These are phyloP conservation scores for Ptychodera flava DNA, from an alignment of 35 echinoderm and acorn worm genomes.

Conservation along the genomic window DNA sequence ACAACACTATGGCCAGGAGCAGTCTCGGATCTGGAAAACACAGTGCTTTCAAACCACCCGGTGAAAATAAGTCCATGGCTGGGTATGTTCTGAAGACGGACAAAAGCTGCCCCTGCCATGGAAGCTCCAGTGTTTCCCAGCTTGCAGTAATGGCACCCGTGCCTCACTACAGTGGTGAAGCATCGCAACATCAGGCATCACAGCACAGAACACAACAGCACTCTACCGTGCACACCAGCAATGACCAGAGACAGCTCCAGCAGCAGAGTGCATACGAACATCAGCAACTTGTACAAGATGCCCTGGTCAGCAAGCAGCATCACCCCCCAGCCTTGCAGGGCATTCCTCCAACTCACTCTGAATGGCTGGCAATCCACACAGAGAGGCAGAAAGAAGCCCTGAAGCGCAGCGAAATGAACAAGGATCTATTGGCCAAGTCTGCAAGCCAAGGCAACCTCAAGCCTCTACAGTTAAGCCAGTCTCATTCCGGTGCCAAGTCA, in stretches of 20 bases:
- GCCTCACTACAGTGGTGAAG: no score
- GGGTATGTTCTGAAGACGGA: neutral
- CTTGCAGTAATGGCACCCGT: no score
- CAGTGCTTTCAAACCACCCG: neutral
- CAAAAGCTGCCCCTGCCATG: neutral
- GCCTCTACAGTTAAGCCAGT: neutral
- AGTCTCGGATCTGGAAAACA: neutral
- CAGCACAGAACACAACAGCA: no score
- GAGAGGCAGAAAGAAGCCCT: neutral
- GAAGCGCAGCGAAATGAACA: neutral
- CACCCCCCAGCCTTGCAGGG: neutral
- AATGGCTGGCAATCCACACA: neutral
- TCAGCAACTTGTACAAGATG: no score
- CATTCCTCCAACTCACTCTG: neutral
- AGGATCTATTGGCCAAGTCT: neutral
- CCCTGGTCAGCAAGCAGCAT: no score
- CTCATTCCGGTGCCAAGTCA: neutral
- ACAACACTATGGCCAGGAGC: neutral
- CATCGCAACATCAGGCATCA: no score
- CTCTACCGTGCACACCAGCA: no score
- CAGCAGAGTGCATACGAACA: no score
- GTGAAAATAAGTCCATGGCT: neutral
- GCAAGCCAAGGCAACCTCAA: neutral
- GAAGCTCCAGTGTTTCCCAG: no score
- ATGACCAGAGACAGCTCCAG: no score